A percentile compares a stretch with the other conserved stretches of the same genome.
These are phyloP conservation scores for Uloborus plumipes DNA, from an alignment of 2,888 invertebrate genomes.

Conservation along the genomic window DNA sequence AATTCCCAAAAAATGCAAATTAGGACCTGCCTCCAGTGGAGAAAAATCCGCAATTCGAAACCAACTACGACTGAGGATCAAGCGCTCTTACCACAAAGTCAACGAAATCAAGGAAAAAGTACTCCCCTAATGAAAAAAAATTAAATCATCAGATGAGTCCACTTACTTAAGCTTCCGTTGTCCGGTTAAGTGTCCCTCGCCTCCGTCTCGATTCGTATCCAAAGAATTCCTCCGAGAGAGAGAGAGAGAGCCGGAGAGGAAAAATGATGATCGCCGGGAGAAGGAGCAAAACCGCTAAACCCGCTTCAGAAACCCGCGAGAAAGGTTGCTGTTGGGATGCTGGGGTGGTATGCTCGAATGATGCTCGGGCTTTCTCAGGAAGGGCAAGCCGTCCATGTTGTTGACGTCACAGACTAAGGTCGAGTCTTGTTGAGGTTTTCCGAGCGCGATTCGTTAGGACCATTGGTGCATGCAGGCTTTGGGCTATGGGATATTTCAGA, in stretches of 20 bases:
- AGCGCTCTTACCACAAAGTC: too few relatives aligned
- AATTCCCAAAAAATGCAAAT: too few relatives aligned
- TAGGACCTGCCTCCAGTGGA: too few relatives aligned
- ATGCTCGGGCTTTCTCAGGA: conserved; percentile 18
- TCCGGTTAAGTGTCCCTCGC: conserved; percentile 35
- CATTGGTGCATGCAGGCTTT: conserved; percentile 33
- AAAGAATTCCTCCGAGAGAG: conserved; percentile 14
- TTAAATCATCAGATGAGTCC: background rate
- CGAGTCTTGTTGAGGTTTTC: conserved; percentile 22
- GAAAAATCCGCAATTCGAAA: too few relatives aligned
- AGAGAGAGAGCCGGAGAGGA: too few relatives aligned
- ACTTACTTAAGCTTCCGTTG: conserved; percentile 40
- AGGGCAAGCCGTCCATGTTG: conserved; percentile 45
- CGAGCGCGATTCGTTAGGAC: conserved; percentile 25
- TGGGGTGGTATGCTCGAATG: conserved; percentile 26
- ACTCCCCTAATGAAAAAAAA: background rate
- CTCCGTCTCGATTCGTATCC: conserved; percentile 19
- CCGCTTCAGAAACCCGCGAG: background rate
- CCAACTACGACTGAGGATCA: too few relatives aligned
- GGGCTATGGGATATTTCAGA: conserved; percentile 8
- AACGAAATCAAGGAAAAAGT: background rate
- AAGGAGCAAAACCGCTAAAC: conserved; percentile 18
- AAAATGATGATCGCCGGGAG: conserved; percentile 9
- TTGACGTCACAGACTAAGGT: conserved; percentile 49
- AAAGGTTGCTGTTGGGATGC: conserved; percentile 26